Evolutionary conservation across 2,888 invertebrate genomes (phyloP), one percentile per base, ranked within the genome.

Genomic region (Ennomos fuscantarius): DNA sequence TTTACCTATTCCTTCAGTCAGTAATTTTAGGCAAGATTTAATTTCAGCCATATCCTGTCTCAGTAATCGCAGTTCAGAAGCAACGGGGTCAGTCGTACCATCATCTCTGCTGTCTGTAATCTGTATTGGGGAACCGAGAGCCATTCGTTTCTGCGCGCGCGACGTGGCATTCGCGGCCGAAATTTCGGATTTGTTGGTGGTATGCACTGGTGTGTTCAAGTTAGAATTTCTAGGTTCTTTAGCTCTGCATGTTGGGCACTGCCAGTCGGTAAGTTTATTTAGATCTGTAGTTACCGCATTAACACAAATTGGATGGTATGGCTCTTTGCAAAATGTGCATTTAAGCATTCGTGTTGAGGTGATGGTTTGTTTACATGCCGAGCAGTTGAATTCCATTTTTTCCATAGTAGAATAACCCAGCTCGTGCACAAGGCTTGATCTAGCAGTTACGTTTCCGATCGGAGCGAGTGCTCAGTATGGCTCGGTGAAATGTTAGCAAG

Each of bases 1-100:
- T 39, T 12, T 47, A 5, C 12, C 9, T 12, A 47, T 10, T 1
- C 12, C 37, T 9, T 45, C 45, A 0, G 35, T 35, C 0, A 45
- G 11, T n/a, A 39, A 48, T 8, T 8, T 13, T 0, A 37, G 13
- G 12, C 1, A 32, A 32, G 10, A n/a, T 11, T 5, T 87, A 9
- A 46, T 46, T 11, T 46, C 48, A 0, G 48, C 39, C 32, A 48
- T 87, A 51, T 62, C 56, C 55, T 66, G 52, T 46, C 15, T 6
- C 11, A 48, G 1, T 2, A 48, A 31, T 8, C 40, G 48, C 32
- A 48, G 9, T 24, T 48, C 48, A 0, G 48, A 8, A 8, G 39
- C 40, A 3, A 48, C 13, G n/a, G 24, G n/a, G 13, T 48, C 48
- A 1, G 33, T 31, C 13, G 13, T 13, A 2, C 13, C 1, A 13